phyloP scores from a whole-genome alignment of 2,888 invertebrate genomes.

The Alviniconcha strummeri region DNA sequence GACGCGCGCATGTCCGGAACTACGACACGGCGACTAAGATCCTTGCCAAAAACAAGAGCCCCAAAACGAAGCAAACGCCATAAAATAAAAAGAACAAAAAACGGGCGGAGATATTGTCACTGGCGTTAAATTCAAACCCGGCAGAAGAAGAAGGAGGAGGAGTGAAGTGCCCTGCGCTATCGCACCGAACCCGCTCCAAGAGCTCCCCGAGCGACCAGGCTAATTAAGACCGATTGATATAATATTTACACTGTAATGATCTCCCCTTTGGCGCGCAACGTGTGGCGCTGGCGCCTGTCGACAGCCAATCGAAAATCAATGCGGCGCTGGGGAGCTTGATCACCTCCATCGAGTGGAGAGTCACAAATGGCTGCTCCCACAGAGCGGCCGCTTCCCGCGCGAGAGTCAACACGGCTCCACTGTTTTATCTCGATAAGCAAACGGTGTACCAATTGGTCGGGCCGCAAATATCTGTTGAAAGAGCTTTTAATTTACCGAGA shows the following conservation, averaged over 20 bases:
- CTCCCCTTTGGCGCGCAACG: constrained; percentile 31
- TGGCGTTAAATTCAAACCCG: not conserved
- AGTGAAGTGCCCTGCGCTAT: constrained; percentile 17
- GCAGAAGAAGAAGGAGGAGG: not conserved
- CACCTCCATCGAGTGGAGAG: constrained; percentile 19
- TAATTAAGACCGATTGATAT: constrained; percentile 47
- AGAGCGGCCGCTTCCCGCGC: constrained; percentile 18
- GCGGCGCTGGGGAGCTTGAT: constrained; percentile 18
- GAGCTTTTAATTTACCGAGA: constrained; percentile 43
- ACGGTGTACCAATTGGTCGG: constrained; percentile 34
- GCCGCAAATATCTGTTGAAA: constrained; percentile 42
- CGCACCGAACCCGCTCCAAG: not conserved
- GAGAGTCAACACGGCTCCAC: constrained; percentile 34
- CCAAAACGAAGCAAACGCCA: not conserved
- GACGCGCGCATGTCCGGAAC: constrained; percentile 29
- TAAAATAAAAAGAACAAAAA: not conserved
- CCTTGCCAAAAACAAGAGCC: not conserved
- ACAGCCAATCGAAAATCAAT: constrained; percentile 34
- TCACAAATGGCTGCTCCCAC: constrained; percentile 29
- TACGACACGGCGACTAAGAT: constrained; percentile 18
- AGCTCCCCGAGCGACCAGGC: constrained; percentile 27
- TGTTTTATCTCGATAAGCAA: constrained; percentile 43
- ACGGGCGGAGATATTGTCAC: not conserved
- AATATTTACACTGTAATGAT: constrained; percentile 49
- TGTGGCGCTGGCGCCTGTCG: constrained; percentile 23